A percentile compares a stretch with the other conserved stretches of the same genome.
Conservation (phyloP, 2,797 vertebrate genomes). For the Cuculus canorus region DNA sequence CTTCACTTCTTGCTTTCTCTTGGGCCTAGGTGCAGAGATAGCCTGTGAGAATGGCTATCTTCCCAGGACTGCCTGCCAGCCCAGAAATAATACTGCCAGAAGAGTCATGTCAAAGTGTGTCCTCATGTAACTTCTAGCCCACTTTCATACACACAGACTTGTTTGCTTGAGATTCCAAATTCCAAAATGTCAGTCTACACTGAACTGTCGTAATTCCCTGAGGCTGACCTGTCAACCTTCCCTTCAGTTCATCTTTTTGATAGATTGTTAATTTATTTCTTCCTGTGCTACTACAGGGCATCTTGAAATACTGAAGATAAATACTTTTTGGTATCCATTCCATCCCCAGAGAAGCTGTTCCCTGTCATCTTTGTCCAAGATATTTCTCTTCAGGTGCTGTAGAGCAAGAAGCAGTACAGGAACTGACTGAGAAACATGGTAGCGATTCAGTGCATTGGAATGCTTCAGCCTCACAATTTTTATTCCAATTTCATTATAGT, state of each 20-base stretch:
- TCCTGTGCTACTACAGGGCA: background rate
- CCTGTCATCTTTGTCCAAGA: background rate
- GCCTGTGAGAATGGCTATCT: background rate
- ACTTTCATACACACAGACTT: background rate
- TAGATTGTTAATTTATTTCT: background rate
- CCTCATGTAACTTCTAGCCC: background rate
- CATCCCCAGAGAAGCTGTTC: background rate
- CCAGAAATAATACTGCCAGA: background rate
- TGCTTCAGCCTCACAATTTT: background rate
- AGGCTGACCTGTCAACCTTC: background rate
- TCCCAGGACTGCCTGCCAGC: background rate
- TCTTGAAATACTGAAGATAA: background rate
- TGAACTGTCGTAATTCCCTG: background rate
- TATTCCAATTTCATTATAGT: background rate
- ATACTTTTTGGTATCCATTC: background rate
- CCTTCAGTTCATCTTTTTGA: background rate
- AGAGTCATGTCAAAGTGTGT: accelerated
- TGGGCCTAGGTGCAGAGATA: background rate
- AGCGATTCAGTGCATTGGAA: background rate
- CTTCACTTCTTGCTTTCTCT: background rate
- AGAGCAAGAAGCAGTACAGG: background rate
- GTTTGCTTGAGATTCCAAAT: background rate
- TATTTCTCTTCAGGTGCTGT: background rate
- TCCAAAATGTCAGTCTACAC: background rate
- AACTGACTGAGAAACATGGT: background rate